These are phyloP conservation scores for Drosophila niveifrons DNA, from an alignment of 2,888 invertebrate species.

Conservation along the genomic window DNA sequence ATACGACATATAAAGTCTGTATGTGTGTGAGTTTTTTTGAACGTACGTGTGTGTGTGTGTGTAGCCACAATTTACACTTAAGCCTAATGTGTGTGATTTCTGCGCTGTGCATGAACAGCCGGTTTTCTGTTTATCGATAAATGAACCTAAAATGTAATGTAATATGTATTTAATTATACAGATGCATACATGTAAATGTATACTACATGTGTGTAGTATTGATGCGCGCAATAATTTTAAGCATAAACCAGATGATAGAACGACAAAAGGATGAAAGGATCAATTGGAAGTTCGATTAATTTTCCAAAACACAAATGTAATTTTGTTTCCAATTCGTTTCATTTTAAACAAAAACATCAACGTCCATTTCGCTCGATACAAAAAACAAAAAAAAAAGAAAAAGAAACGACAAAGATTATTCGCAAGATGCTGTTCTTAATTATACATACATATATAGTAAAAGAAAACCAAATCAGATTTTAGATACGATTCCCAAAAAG, in stretches of 20 bases:
- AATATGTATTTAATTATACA: conserved; percentile 33
- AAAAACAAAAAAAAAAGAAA: neutral
- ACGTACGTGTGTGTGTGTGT: conserved; percentile 64
- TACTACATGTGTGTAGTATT: conserved; percentile 49
- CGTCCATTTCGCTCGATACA: conserved; percentile 8
- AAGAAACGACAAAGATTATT: neutral
- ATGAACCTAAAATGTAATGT: conserved; percentile 50
- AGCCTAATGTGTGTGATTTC: conserved; percentile 80
- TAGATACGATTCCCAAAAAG: conserved; percentile 10
- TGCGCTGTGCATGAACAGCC: conserved; percentile 66
- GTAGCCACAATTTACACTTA: conserved; percentile 78
- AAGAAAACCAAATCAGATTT: conserved; percentile 5
- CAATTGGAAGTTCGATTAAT: conserved; percentile 8
- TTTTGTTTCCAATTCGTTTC: conserved; percentile 11
- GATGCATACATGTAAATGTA: conserved; percentile 27
- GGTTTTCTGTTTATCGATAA: conserved; percentile 72
- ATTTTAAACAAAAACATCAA: conserved; percentile 18
- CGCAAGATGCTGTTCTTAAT: conserved; percentile 4
- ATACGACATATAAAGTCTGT: conserved; percentile 33
- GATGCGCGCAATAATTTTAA: conserved; percentile 78
- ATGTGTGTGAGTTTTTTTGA: conserved; percentile 37
- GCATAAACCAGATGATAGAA: conserved; percentile 46
- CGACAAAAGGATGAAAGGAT: conserved; percentile 34
- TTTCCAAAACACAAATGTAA: conserved; percentile 1
- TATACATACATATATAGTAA: conserved; percentile 1